These are phyloP conservation scores for Chloropsis hardwickii DNA, from an alignment of 2,113 vertebrate genomes.

Conservation along the genomic window DNA sequence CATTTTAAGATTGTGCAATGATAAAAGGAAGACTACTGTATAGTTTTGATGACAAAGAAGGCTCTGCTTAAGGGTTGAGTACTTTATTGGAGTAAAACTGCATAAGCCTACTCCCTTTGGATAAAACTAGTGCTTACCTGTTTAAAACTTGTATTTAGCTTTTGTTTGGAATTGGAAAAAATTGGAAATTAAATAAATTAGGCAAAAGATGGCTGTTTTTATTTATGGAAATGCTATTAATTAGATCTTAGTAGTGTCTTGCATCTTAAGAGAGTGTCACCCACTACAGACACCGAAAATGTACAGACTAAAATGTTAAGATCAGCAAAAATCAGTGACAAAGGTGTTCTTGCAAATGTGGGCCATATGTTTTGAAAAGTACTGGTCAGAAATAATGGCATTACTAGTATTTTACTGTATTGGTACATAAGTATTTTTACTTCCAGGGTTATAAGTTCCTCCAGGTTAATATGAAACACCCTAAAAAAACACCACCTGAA, in stretches of 20 bases:
- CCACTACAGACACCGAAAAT: background rate
- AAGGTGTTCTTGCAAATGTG: background rate
- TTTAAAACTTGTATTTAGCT: slow-evolving; percentile 84
- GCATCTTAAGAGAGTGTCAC: background rate
- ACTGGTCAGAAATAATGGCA: background rate
- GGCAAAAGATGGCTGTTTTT: slow-evolving; percentile 69
- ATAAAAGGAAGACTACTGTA: slow-evolving; percentile 83
- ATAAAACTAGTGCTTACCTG: slow-evolving; percentile 81
- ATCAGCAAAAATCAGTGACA: background rate
- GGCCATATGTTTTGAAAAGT: background rate
- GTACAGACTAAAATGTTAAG: background rate
- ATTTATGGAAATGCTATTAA: background rate
- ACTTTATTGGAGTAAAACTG: slow-evolving; percentile 82
- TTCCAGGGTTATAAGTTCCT: background rate
- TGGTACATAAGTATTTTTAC: background rate
- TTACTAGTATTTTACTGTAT: background rate
- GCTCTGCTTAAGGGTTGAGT: slow-evolving; percentile 81
- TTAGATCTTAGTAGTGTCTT: background rate
- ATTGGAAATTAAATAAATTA: slow-evolving; percentile 81
- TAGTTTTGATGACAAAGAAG: slow-evolving; percentile 77
- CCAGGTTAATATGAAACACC: background rate
- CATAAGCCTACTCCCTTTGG: slow-evolving; percentile 83
- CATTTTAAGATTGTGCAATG: slow-evolving; percentile 81
- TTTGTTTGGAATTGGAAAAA: slow-evolving; percentile 82
- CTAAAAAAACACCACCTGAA: background rate